Evolutionary conservation across 2,113 vertebrate genomes (phyloP), one percentile per base, ranked within the genome.

Genomic region (Pteruthius melanotis): DNA sequence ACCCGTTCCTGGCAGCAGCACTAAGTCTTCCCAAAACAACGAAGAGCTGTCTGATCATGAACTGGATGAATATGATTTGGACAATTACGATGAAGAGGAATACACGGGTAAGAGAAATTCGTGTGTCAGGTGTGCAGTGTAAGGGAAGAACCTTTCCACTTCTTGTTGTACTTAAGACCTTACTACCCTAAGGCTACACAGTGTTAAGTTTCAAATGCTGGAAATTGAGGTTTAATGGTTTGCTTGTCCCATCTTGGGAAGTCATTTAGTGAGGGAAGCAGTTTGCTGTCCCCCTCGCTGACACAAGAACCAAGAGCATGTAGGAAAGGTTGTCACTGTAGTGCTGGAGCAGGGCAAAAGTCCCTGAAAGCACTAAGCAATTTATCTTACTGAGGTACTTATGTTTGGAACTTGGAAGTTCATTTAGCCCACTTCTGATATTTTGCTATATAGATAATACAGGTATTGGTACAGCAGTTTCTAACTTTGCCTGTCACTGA

Each of bases 11-110:
- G 94, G 40, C 22, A 77, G 56, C 22, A 47, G 50, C 19, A 28
- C 49, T 39, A 57, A 91, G 28, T 26, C 76, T 57, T 69, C 83
- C 85, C 87, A 76, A 23, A 93, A 95, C 56, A 94, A 89, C 9
- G 98, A 95, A 1, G 91, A 88, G 15, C 60, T 84, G 7, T 92
- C 96, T 27, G 97, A 96, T 4, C 95, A 97, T n/a, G 97, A 99
- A 40, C 97, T 99, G 24, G 99, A 98, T 2, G 99, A 99, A 74
- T 99, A 99, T 7, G 98, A 98, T 64, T 88, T 99, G 89, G 99
- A 99, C 53, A 99, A 95, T 76, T 99, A 99, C 0, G 99, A 99
- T 47, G 98, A 99, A 78, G 99, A 99, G 11, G 97, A 87, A 3
- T 97, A 97, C 26, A 21, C 95, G 19, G 99, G 99, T 99, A 65